Evolutionary conservation across 1,140 invertebrate species (phyloP).

Genomic region (Trachymyrmex septentrionalis): DNA sequence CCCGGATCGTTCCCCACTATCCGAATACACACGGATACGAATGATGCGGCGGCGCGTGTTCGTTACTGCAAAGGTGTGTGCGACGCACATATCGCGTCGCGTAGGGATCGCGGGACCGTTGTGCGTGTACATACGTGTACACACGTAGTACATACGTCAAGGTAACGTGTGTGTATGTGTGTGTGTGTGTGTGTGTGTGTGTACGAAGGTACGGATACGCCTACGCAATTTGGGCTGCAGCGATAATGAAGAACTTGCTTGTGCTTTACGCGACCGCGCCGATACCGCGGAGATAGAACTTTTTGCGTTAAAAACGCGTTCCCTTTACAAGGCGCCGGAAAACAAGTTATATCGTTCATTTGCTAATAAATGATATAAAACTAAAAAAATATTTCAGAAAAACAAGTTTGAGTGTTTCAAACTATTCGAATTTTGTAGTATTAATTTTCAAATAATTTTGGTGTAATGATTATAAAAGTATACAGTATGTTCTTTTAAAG

Average conservation of each 20-base stretch:
- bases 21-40: not conserved
- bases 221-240: conserved; percentile 73
- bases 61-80: not conserved
- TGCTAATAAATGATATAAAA: too few relatives aligned
- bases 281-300: not conserved
- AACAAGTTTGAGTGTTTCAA: too few relatives aligned
- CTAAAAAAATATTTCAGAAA: too few relatives aligned
- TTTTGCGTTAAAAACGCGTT: conserved; percentile 27
- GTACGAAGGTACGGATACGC: conserved; percentile 71
- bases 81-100: conserved; percentile 11
- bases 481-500: too few relatives aligned
- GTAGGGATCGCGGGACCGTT: not conserved
- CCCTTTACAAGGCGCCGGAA: not conserved
- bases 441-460: too few relatives aligned
- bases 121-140: not conserved
- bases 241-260: conserved; percentile 72
- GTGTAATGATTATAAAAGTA: too few relatives aligned
- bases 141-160: conserved; percentile 57
- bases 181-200: too few relatives aligned
- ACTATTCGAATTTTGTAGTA: too few relatives aligned
- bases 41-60: not conserved
- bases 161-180: too few relatives aligned
- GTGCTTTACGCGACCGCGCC: conserved; percentile 61
- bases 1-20: conserved; percentile 44
- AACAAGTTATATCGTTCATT: not conserved